phyloP scores from a whole-genome alignment of 2,888 invertebrate species.

The Harmothoe impar region DNA sequence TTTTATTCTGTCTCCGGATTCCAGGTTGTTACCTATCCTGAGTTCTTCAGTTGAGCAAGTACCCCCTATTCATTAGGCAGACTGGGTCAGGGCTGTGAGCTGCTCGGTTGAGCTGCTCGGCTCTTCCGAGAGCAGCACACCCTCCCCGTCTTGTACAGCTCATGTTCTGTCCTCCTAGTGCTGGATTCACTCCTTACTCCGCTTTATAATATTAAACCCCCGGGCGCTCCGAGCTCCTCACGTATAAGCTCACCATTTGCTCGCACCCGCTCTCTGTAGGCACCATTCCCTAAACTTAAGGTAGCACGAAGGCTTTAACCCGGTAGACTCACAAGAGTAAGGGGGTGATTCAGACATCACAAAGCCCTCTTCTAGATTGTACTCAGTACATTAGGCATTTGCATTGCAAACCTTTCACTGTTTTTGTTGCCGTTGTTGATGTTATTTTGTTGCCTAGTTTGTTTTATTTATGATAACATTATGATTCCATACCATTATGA shows the following conservation, averaged over 20 bases:
- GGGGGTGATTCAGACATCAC: not conserved
- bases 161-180: not conserved
- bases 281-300: not conserved
- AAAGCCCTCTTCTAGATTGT: not conserved
- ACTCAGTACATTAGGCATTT: slow-evolving; percentile 31
- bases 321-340: not conserved
- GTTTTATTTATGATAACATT: not conserved
- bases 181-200: slow-evolving; percentile 9
- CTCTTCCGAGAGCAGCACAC: not conserved
- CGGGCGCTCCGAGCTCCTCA: not conserved
- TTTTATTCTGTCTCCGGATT: slow-evolving; percentile 57
- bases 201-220: slow-evolving; percentile 7
- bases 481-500: not conserved
- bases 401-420: slow-evolving; percentile 10
- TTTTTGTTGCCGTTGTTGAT: slow-evolving; percentile 19
- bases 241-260: not conserved
- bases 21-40: slow-evolving; percentile 45
- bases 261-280: slow-evolving; percentile 14
- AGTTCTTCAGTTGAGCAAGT: slow-evolving; percentile 58
- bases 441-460: not conserved
- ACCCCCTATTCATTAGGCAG: slow-evolving; percentile 45
- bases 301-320: slow-evolving; percentile 35
- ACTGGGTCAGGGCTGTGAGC: not conserved
- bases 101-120: not conserved
- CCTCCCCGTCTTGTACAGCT: slow-evolving; percentile 11